phyloP scores from a whole-genome alignment of 2,797 vertebrate genomes.

The Rhinophrynus dorsalis region DNA sequence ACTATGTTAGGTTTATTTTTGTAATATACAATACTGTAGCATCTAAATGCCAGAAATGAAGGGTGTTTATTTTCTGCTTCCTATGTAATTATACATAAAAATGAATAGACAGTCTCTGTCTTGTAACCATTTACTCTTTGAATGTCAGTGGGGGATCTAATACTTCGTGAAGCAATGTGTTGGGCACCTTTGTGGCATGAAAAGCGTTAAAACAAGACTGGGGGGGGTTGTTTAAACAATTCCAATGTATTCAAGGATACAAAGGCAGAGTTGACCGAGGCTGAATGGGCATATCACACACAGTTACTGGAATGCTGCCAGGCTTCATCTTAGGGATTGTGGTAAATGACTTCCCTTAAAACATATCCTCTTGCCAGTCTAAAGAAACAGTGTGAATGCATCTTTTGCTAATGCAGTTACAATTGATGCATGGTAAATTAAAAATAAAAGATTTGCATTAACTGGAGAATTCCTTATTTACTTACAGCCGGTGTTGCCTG shows the following conservation, averaged over 20 bases:
- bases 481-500: slow-evolving; percentile 26
- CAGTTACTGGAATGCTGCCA: slow-evolving; percentile 82
- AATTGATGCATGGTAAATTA: slow-evolving; percentile 53
- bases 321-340: slow-evolving; percentile 72
- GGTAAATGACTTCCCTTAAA: slow-evolving; percentile 66
- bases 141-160: no score
- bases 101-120: slow-evolving; percentile 49
- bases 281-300: slow-evolving; percentile 66
- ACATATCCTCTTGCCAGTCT: slow-evolving; percentile 73
- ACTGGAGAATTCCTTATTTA: slow-evolving; percentile 65
- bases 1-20: no score
- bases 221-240: no score
- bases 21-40: no score
- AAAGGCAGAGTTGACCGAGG: slow-evolving; percentile 55
- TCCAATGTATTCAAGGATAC: slow-evolving; percentile 53
- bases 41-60: no score
- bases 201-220: no score
- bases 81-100: slow-evolving; percentile 5
- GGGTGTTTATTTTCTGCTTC: no score
- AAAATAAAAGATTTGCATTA: slow-evolving; percentile 51
- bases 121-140: no score
- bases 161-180: no score
- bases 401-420: slow-evolving; percentile 62
- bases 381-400: slow-evolving; percentile 63
- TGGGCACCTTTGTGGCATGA: no score